Conservation (phyloP, 2,888 invertebrate genomes). For the Cheilosia variabilis region DNA sequence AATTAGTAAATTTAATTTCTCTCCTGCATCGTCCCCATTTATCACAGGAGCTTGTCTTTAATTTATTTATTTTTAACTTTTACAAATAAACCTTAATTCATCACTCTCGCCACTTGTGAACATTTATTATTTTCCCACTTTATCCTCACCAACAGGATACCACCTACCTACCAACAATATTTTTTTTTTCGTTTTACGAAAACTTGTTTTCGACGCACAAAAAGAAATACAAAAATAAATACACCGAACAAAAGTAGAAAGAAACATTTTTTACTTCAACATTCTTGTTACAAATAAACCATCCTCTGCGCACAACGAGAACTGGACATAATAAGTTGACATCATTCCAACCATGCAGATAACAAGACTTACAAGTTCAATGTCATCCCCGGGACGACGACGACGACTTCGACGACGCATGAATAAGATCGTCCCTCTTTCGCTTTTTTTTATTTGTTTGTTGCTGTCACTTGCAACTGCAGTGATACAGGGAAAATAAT, state of each 20-base stretch:
- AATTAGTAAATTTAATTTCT: too few species aligned
- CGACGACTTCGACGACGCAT: slow-evolving; percentile 9
- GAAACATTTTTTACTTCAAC: slow-evolving; percentile 34
- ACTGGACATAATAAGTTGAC: slow-evolving; percentile 70
- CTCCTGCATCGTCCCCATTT: slow-evolving; percentile 5
- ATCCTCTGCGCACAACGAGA: slow-evolving; percentile 36
- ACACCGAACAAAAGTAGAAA: background rate
- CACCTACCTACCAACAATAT: background rate
- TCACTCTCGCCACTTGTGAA: slow-evolving; percentile 42
- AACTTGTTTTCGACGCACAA: slow-evolving; percentile 47
- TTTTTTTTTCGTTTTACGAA: slow-evolving; percentile 24
- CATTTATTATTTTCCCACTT: slow-evolving; percentile 64
- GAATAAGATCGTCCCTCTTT: slow-evolving; percentile 44
- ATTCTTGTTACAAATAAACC: slow-evolving; percentile 43
- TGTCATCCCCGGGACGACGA: slow-evolving; percentile 54
- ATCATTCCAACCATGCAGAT: slow-evolving; percentile 68
- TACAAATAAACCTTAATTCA: slow-evolving; percentile 55
- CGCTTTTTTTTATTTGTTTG: slow-evolving; percentile 6
- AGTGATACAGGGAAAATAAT: slow-evolving; percentile 27
- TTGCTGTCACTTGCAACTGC: slow-evolving; percentile 24
- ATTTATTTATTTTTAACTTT: slow-evolving; percentile 50
- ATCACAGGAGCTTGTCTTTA: slow-evolving; percentile 18
- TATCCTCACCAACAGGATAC: slow-evolving; percentile 45
- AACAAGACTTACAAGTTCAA: slow-evolving; percentile 73
- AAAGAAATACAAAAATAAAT: slow-evolving; percentile 6